These are phyloP conservation scores for Drosophila mimetica DNA, from an alignment of 2,888 invertebrate genomes.

Conservation along the genomic window DNA sequence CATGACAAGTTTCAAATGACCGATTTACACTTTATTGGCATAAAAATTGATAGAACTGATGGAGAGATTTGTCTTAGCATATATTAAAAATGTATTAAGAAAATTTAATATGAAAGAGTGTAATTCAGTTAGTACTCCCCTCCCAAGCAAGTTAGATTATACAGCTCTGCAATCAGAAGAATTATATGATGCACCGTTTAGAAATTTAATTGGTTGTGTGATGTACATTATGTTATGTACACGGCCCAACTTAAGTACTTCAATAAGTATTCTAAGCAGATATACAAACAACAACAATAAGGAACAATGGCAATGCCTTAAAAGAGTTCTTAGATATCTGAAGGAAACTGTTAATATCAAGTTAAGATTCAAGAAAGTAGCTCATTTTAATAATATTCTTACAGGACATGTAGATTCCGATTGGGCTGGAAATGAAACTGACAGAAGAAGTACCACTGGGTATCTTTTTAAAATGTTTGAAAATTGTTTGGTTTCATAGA, in stretches of 20 bases:
- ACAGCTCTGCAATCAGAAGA: not conserved
- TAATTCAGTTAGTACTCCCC: conserved; percentile 23
- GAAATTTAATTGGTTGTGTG: conserved; percentile 1
- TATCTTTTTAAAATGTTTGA: not conserved
- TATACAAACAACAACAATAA: conserved; percentile 2
- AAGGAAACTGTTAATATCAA: conserved; percentile 37
- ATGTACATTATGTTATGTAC: conserved; percentile 2
- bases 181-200: not conserved
- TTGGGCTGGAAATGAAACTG: not conserved
- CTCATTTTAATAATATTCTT: conserved; percentile 14
- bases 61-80: not conserved
- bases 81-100: conserved; percentile 9
- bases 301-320: not conserved
- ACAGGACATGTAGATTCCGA: not conserved
- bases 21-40: too few species aligned
- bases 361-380: conserved; percentile 22
- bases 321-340: conserved; percentile 14
- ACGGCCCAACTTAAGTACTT: not conserved
- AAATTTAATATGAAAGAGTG: conserved; percentile 23
- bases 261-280: conserved; percentile 2
- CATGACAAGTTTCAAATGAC: too few species aligned
- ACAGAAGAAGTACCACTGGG: not conserved
- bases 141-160: not conserved
- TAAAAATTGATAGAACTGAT: too few species aligned
- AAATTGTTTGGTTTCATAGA: not conserved